Percentiles rank a stretch among this genome's conserved stretches.
phyloP scores from a whole-genome alignment of 2,797 vertebrate species.

The Pangasius krempfi region DNA sequence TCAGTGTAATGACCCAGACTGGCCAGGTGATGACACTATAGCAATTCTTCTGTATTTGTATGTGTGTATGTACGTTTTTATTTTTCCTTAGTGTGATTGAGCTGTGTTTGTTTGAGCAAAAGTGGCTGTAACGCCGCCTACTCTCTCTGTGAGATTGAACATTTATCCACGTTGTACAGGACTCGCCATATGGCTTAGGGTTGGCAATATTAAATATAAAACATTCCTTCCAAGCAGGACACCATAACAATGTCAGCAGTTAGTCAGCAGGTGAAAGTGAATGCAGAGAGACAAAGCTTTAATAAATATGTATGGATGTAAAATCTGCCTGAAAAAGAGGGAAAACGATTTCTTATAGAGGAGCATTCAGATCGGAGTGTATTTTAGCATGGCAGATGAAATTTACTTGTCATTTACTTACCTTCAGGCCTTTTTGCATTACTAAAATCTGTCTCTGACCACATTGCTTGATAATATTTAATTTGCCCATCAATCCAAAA shows the following conservation, averaged over 20 bases:
- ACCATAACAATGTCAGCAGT: not conserved
- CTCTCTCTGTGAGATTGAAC: not conserved
- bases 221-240: not conserved
- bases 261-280: slow-evolving; percentile 4
- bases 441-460: not conserved
- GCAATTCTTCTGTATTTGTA: not conserved
- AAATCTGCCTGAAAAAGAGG: not conserved
- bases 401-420: not conserved
- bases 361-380: not conserved
- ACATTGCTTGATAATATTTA: not conserved
- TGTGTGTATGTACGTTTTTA: not conserved
- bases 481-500: not conserved
- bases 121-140: not conserved
- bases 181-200: not conserved
- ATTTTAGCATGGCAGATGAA: not conserved
- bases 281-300: not conserved
- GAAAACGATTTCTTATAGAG: not conserved
- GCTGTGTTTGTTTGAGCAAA: not conserved
- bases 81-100: not conserved
- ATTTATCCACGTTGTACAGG: not conserved
- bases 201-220: slow-evolving; percentile 5
- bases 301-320: not conserved
- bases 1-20: not conserved
- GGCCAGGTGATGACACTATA: not conserved
- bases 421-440: not conserved